A percentile compares a stretch with the other conserved stretches of the same genome.
Evolutionary conservation across 1,140 invertebrate genomes (phyloP).

Genomic region (Pogonognathellus flavescens): DNA sequence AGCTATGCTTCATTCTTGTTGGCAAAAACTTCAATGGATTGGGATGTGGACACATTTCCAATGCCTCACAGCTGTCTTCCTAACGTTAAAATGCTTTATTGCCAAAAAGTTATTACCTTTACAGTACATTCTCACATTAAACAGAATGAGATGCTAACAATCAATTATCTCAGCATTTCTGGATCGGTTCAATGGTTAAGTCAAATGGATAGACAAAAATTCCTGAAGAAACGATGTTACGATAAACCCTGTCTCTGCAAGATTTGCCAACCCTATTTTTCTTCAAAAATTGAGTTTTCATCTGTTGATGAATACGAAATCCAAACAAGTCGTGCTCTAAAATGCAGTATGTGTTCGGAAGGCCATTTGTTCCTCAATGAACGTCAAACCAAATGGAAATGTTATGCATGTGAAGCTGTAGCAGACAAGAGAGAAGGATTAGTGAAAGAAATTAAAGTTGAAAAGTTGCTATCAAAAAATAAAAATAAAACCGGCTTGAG

Average conservation of each 20-base stretch:
- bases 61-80: conserved; percentile 6
- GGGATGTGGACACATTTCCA: background rate
- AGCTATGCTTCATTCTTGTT: background rate
- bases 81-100: background rate
- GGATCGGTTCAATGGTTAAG: conserved; percentile 11
- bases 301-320: background rate
- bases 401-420: background rate
- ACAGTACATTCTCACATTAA: background rate
- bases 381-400: background rate
- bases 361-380: background rate
- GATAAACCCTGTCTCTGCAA: conserved; percentile 13
- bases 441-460: background rate
- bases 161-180: conserved; percentile 1
- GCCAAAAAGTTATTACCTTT: background rate
- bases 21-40: background rate
- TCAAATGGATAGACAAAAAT: background rate
- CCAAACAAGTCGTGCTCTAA: background rate
- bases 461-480: background rate
- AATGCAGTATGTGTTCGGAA: background rate
- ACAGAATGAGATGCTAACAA: background rate
- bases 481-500: background rate
- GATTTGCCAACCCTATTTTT: background rate
- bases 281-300: background rate
- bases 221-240: background rate
- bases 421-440: background rate